Base-by-base conservation (phyloP, 2,797 vertebrate species). In the Cyprinella venusta region DNA sequence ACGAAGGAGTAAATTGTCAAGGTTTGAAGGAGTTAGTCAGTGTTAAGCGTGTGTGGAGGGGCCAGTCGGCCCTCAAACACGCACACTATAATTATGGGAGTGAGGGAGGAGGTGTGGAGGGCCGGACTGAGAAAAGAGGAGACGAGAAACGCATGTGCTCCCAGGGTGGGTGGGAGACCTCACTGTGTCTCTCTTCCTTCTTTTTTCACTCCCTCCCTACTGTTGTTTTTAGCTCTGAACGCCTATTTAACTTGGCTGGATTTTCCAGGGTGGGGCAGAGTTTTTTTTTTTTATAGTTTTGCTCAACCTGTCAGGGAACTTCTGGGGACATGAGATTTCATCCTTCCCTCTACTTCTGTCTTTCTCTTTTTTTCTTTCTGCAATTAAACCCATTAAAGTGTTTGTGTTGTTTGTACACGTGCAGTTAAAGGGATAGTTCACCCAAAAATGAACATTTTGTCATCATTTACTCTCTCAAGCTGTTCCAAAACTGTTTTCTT, bases 201-300 rank as follows among this genome's bases (percentile, higher is more conserved):
- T 54, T 89, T 85, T 77, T 77, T 88, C 80, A 85, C 87, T 84
- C 88, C 84, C 86, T 69, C 87, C 90, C 88, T 82, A 0, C 86
- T 94, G 94, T 95, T 95, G 94, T 94, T 94, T 92, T 93, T 93
- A 95, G 93, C 93, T 90, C 92, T 78, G 89, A 92, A 88, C 91
- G 91, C 92, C 94, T 95, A 93, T 96, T 95, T 96, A 93, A 92
- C 92, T 95, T 95, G 95, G 95, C 94, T 92, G 92, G 89, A 91
- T 92, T 90, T 89, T 88, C 72, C 92, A 94, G 94, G 95, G 95
- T 94, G 94, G 93, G 92, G 94, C 93, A 89, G 50, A 52, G 1
- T n/a, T 40, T 77, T 74, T 81, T 79, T 52, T 61, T 40, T 68
- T 8, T 2, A n/a, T n/a, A 63, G 56, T 65, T 93, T 92, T 92